Evolutionary conservation across 2,113 vertebrate species (phyloP).

Genomic region (Mormoops blainvillei): DNA sequence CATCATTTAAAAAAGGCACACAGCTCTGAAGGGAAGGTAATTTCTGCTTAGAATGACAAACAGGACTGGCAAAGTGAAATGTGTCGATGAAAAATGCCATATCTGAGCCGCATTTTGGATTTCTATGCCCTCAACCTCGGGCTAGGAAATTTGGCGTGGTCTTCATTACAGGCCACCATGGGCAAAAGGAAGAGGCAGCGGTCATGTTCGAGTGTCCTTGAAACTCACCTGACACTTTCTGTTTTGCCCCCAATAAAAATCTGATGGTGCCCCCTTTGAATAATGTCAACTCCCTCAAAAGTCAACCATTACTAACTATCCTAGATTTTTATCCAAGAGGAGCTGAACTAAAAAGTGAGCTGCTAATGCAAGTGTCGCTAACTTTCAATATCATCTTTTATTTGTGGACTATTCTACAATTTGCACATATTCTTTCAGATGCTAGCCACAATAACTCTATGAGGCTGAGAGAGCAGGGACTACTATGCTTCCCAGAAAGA

Average conservation of each 20-base stretch:
- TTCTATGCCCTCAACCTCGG: neutral
- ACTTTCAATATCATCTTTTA: neutral
- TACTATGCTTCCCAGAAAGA: neutral
- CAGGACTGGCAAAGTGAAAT: neutral
- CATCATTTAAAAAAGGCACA: conserved; percentile 47
- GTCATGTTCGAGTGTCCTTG: neutral
- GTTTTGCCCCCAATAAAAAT: neutral
- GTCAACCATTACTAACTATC: neutral
- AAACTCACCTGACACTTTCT: neutral
- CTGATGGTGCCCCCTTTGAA: neutral
- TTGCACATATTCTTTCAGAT: neutral
- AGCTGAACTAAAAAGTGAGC: neutral
- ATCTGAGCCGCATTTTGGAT: neutral
- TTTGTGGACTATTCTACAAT: neutral
- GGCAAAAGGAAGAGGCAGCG: neutral
- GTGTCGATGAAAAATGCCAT: neutral
- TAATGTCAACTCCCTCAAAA: neutral
- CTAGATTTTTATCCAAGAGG: neutral
- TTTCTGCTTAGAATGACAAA: neutral
- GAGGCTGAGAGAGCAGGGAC: neutral
- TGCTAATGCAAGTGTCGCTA: neutral
- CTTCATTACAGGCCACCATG: neutral
- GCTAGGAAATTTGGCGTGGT: neutral
- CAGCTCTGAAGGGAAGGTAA: neutral
- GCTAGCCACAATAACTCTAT: neutral